Percentiles rank a stretch among this genome's conserved stretches.
Conservation (phyloP, 2,888 invertebrate genomes). For the Ectobius pallidus region DNA sequence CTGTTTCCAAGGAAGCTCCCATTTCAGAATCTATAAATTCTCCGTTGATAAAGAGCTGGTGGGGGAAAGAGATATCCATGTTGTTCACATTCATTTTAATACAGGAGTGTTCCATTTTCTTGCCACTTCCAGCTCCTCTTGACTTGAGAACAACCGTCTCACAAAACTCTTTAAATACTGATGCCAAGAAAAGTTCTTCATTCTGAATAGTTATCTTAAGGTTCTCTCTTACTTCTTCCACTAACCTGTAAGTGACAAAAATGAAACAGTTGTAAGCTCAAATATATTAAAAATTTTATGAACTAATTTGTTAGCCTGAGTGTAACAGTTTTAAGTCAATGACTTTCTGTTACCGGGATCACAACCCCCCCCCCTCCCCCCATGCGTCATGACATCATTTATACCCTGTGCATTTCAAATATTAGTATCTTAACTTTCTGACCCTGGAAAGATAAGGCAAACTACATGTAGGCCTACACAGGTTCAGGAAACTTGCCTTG, state of each 20-base stretch:
- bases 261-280: not conserved
- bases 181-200: conserved; percentile 13
- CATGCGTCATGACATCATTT: too few relatives aligned
- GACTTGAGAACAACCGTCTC: conserved; percentile 68
- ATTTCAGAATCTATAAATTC: conserved; percentile 81
- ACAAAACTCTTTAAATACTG: conserved; percentile 69
- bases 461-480: too few relatives aligned
- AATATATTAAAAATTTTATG: too few relatives aligned
- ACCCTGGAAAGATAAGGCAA: too few relatives aligned
- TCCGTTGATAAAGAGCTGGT: conserved; percentile 91
- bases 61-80: conserved; percentile 82
- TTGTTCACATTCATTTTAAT: conserved; percentile 82
- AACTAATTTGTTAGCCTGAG: too few relatives aligned
- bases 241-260: conserved; percentile 59
- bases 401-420: too few relatives aligned
- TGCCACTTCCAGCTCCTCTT: conserved; percentile 64
- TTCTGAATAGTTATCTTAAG: conserved; percentile 45
- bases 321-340: too few relatives aligned
- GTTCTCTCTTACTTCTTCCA: conserved; percentile 90
- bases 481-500: too few relatives aligned
- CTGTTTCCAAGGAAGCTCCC: conserved; percentile 62
- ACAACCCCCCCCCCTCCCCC: too few relatives aligned
- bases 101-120: conserved; percentile 70
- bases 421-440: too few relatives aligned
- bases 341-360: too few relatives aligned